phyloP scores from a whole-genome alignment of 2,888 invertebrate species.

The Elegia similella region DNA sequence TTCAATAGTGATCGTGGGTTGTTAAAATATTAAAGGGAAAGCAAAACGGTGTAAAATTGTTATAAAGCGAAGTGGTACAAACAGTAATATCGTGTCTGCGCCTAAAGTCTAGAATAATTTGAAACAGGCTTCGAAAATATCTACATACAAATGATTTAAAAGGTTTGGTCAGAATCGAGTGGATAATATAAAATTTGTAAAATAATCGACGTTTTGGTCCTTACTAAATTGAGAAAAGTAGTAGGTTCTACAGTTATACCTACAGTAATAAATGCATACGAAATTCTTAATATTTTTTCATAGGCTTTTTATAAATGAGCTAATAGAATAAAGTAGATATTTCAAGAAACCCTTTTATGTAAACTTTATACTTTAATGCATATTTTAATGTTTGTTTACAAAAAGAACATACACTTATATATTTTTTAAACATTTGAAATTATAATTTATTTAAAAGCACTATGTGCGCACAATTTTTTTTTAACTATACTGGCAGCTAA shows the following conservation, averaged over 20 bases:
- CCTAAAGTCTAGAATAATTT: constrained; percentile 55
- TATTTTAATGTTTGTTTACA: constrained; percentile 9
- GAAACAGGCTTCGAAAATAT: constrained; percentile 59
- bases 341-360: constrained; percentile 15
- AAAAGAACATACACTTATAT: constrained; percentile 7
- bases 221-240: constrained; percentile 51
- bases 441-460: constrained; percentile 34
- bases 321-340: constrained; percentile 39
- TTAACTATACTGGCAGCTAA: constrained; percentile 38
- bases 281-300: constrained; percentile 41
- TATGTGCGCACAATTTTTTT: constrained; percentile 36
- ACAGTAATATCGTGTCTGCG: constrained; percentile 44
- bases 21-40: constrained; percentile 46
- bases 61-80: constrained; percentile 60
- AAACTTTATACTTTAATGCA: constrained; percentile 7
- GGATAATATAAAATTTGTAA: constrained; percentile 44
- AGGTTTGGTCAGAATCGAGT: constrained; percentile 57
- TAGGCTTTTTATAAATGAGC: constrained; percentile 39
- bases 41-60: constrained; percentile 55
- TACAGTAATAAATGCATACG: constrained; percentile 31
- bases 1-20: constrained; percentile 39
- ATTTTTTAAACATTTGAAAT: constrained; percentile 17
- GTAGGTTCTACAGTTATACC: constrained; percentile 40
- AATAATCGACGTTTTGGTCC: constrained; percentile 57
- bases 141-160: constrained; percentile 55